These are phyloP conservation scores for Scaptomyza pallida DNA, from an alignment of 1,140 invertebrate genomes.

Conservation along the genomic window DNA sequence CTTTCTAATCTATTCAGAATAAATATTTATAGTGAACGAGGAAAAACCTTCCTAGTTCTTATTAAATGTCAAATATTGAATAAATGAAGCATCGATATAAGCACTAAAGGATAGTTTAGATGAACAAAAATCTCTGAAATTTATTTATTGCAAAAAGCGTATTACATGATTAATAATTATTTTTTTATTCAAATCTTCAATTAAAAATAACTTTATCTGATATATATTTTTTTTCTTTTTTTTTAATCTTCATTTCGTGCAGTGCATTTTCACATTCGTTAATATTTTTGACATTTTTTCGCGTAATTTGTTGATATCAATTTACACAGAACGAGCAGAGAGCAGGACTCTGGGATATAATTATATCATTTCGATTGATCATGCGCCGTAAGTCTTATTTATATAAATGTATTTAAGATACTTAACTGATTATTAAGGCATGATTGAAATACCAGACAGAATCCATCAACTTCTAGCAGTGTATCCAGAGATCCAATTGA, in stretches of 20 bases:
- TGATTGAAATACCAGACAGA: slow-evolving; percentile 54
- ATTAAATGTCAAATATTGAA: too few relatives aligned
- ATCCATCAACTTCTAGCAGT: slow-evolving; percentile 41
- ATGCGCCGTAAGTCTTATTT: slow-evolving; percentile 49
- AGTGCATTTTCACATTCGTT: slow-evolving; percentile 73
- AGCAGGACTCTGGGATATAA: slow-evolving; percentile 49
- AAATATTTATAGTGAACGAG: too few relatives aligned
- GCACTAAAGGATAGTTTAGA: too few relatives aligned
- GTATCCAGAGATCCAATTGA: slow-evolving; percentile 45
- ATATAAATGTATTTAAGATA: too few relatives aligned
- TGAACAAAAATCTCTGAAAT: too few relatives aligned
- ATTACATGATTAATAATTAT: too few relatives aligned
- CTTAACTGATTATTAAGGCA: slow-evolving; percentile 44
- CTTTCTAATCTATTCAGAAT: too few relatives aligned
- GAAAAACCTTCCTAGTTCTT: too few relatives aligned
- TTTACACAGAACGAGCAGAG: slow-evolving; percentile 62
- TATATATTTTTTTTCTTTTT: neutral
- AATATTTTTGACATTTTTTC: slow-evolving; percentile 82
- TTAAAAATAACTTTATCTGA: too few relatives aligned
- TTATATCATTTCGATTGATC: slow-evolving; percentile 83
- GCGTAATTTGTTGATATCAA: slow-evolving; percentile 83
- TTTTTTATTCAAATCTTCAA: too few relatives aligned
- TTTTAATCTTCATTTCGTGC: slow-evolving; percentile 4
- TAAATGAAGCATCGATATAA: too few relatives aligned
- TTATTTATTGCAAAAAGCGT: too few relatives aligned